These are phyloP conservation scores for Onthophagus sagittarius DNA, from an alignment of 2,888 invertebrate species.

Conservation along the genomic window DNA sequence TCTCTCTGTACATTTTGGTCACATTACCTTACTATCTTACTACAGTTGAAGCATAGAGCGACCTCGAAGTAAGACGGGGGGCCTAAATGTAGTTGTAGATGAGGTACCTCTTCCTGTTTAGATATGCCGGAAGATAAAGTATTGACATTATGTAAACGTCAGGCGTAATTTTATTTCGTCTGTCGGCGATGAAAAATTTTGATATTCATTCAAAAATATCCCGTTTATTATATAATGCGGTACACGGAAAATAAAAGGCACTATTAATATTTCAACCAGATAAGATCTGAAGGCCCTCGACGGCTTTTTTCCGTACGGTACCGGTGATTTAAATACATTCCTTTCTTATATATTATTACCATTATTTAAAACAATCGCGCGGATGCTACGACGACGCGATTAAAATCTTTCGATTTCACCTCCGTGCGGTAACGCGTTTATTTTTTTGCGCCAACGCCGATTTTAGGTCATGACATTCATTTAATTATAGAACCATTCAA, in stretches of 20 bases:
- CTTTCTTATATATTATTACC: conserved; percentile 13
- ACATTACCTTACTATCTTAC: not conserved
- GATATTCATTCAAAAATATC: conserved; percentile 24
- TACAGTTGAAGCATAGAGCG: not conserved
- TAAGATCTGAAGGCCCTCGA: not conserved
- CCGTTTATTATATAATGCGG: conserved; percentile 20
- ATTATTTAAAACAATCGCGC: conserved; percentile 12
- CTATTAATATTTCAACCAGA: conserved; percentile 19
- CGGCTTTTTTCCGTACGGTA: conserved; percentile 7
- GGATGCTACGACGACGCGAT: not conserved
- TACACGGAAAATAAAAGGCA: conserved; percentile 20
- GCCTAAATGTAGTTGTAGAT: not conserved
- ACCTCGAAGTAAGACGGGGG: not conserved
- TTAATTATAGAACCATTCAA: not conserved
- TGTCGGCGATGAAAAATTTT: conserved; percentile 24
- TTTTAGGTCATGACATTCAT: not conserved
- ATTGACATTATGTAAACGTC: conserved; percentile 26
- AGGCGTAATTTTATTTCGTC: conserved; percentile 23
- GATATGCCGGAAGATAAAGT: conserved; percentile 23
- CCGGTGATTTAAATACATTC: conserved; percentile 12
- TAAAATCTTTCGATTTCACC: not conserved
- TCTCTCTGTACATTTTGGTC: not conserved
- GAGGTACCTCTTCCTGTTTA: conserved; percentile 7
- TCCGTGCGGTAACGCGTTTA: not conserved
- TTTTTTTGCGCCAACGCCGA: not conserved